Base-by-base conservation (phyloP, 2,888 invertebrate species). In the Neocrepidodera transversa region DNA sequence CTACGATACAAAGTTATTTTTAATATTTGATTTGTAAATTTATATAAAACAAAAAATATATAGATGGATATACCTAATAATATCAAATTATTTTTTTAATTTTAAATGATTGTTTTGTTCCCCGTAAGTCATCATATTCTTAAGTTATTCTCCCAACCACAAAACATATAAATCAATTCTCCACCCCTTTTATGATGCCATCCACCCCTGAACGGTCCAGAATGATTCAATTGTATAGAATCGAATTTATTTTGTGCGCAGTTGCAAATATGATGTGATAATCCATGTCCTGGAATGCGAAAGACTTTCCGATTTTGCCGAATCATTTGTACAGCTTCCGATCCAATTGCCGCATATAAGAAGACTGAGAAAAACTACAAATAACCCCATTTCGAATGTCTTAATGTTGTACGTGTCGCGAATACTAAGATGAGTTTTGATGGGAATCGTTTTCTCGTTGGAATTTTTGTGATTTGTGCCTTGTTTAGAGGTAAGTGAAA, bases 271-370 rank as follows among this genome's bases (percentile, higher is more conserved):
- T 45, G 32, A 38, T 47, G 52, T 18, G 49, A 59, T 53, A 52
- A 60, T 47, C 56, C 51, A 20, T 51, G 42, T 56, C 36, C 49
- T 35, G 60, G 60, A 60, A 60, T 60, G 60, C 52, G 32, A 52
- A 42, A 51, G 13, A 56, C 56, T 56, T 45, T 47, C 47, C 51
- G 47, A 51, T 47, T 56, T 45, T 60, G 32, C 35, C 7, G 40
- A 52, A 28, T 14, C 14, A 26, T 45, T 60, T 26, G 18, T 45
- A 51, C 36, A 38, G 47, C 50, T 56, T 60, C 48, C 52, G 42
- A 42, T 47, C 48, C 42, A 45, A 48, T 56, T 51, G 43, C 35
- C 28, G 48, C 42, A 35, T 32, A 35, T 11, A 20, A 26, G 20
- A 28, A 35, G 47, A 30, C 36, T 47, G 38, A 36, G 26, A 50